Percentiles rank a stretch among this genome's conserved stretches.
phyloP scores from a whole-genome alignment of 2,113 vertebrate genomes.

The Dissostichus mawsoni region DNA sequence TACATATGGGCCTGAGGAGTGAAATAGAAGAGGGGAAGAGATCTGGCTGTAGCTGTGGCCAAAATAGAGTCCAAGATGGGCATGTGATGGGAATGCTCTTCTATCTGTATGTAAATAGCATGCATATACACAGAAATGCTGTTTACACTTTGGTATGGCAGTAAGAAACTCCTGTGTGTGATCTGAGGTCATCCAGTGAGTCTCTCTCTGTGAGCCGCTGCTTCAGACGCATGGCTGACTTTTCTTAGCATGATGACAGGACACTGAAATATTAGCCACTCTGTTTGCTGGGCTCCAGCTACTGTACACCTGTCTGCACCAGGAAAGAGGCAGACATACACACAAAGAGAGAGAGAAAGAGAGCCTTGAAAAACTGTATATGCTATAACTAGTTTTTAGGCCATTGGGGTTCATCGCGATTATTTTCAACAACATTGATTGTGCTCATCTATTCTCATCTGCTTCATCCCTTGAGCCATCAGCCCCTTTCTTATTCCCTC shows the following conservation, averaged over 20 bases:
- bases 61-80: constrained; percentile 28
- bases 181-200: constrained; percentile 33
- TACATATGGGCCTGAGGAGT: constrained; percentile 32
- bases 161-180: constrained; percentile 10
- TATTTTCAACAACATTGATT: background rate
- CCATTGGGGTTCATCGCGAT: constrained; percentile 25
- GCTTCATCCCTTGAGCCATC: constrained; percentile 19
- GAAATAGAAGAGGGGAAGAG: constrained; percentile 41
- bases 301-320: constrained; percentile 53
- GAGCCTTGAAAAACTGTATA: background rate
- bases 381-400: constrained; percentile 29
- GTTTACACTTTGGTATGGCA: constrained; percentile 6
- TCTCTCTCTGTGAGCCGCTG: constrained; percentile 17
- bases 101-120: constrained; percentile 3
- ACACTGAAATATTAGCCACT: constrained; percentile 63
- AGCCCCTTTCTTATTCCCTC: constrained; percentile 4
- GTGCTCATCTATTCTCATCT: constrained; percentile 21
- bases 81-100: background rate
- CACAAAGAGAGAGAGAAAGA: background rate
- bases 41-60: constrained; percentile 1
- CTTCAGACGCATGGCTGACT: constrained; percentile 57
- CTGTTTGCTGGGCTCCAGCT: constrained; percentile 51
- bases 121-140: constrained; percentile 12
- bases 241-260: constrained; percentile 68
- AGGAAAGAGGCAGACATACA: constrained; percentile 27